Conservation (phyloP, 2,888 invertebrate species). For the Biston stratarius region DNA sequence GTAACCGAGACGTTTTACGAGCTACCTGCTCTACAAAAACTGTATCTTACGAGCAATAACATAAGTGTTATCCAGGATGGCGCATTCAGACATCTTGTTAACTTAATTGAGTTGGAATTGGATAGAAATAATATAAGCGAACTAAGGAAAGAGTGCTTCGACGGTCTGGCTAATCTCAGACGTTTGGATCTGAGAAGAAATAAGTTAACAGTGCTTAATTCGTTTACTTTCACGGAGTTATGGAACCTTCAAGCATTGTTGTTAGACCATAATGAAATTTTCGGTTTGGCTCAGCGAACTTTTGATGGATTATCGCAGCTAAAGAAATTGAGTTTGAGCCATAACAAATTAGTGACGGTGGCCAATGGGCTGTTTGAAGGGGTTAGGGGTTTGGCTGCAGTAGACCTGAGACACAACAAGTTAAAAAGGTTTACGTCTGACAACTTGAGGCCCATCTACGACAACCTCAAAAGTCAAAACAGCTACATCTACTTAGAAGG, state of each 20-base stretch:
- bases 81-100: conserved; percentile 91
- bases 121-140: conserved; percentile 92
- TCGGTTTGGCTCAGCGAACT: conserved; percentile 91
- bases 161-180: conserved; percentile 90
- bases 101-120: conserved; percentile 92
- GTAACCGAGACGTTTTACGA: conserved; percentile 91
- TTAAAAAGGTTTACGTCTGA: conserved; percentile 91
- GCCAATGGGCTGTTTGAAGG: conserved; percentile 90
- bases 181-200: conserved; percentile 91
- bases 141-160: conserved; percentile 91
- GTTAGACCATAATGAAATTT: conserved; percentile 90
- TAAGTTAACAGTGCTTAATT: conserved; percentile 90
- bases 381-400: conserved; percentile 89
- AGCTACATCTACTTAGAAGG: conserved; percentile 92
- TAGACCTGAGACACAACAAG: conserved; percentile 92
- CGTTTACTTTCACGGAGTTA: conserved; percentile 92
- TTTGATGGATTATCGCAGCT: conserved; percentile 91
- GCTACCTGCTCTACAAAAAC: conserved; percentile 89
- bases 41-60: conserved; percentile 95
- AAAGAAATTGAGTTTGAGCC: conserved; percentile 90
- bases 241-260: conserved; percentile 90
- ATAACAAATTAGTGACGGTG: conserved; percentile 91
- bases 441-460: conserved; percentile 91
- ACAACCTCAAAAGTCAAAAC: conserved; percentile 90
- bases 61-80: conserved; percentile 94